Evolutionary conservation across 2,113 vertebrate species (phyloP), one percentile per base, ranked within the genome.

Genomic region (Anarhynchus alexandrinus): DNA sequence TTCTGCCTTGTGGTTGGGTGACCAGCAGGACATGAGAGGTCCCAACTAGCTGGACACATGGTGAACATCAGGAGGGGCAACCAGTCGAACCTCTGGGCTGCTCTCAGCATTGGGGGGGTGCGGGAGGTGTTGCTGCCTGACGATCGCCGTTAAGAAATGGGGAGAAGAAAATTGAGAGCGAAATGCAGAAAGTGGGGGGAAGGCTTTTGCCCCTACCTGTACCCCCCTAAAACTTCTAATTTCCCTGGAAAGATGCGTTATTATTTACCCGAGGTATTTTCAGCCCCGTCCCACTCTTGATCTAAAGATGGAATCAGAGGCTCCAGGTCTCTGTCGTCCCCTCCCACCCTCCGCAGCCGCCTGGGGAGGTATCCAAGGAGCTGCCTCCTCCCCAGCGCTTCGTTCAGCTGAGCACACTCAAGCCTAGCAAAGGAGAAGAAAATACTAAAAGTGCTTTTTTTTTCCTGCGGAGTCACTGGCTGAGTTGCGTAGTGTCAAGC

Each of bases 251-350:
- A 64, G n/a, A 81, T 54, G 57, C 3, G 2, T 67, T 83, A 34
- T 84, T 90, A n/a, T 90, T 82, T 82, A 76, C 11, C 59, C 27
- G 2, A 51, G 59, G 20, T 95, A 90, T 96, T 96, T 94, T 95
- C 76, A 83, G 88, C 71, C 76, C 64, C 65, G n/a, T 92, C 91
- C 96, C 91, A 94, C 96, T 90, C 86, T 51, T 93, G 88, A 92
- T 83, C 91, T 95, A 93, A 90, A 96, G 93, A 97, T 78, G 93
- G 95, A 96, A 59, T 83, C 0, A 6, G 91, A 88, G 93, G 92
- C 88, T 96, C 76, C 5, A 9, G 64, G 91, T 94, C 86, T 62
- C 76, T 93, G 79, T 80, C 1, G 32, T 88, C 76, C 76, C 58
- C 76, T 95, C 95, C 95, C 93, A 94, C 93, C 88, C 51, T 80